Conservation (phyloP, 2,113 vertebrate genomes). For the Nothobranchius furzeri region DNA sequence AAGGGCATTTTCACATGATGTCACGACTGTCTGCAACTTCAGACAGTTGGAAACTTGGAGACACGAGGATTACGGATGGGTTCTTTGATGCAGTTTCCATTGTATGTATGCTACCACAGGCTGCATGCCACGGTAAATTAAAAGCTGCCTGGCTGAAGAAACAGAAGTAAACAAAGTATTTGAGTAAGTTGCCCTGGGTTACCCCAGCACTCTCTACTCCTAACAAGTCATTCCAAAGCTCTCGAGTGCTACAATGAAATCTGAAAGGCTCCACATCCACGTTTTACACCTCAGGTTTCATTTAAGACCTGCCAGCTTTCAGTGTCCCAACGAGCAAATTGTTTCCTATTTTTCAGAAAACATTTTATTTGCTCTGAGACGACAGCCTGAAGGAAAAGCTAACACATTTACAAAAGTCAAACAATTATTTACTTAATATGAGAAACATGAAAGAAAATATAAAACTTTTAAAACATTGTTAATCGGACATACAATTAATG, state of each 20-base stretch:
- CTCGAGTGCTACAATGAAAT: conserved; percentile 23
- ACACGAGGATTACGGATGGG: not conserved
- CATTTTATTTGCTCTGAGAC: conserved; percentile 6
- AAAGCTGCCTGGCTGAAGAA: conserved; percentile 35
- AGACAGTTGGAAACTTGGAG: too few species aligned
- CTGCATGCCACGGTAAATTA: conserved; percentile 27
- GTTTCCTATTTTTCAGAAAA: conserved; percentile 5
- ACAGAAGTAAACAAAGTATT: conserved; percentile 28
- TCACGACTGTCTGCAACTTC: too few species aligned
- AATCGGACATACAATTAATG: too few species aligned
- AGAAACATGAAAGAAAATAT: too few species aligned
- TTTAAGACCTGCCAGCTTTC: conserved; percentile 23
- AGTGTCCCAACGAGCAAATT: conserved; percentile 22
- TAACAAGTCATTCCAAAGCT: conserved; percentile 33
- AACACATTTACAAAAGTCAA: not conserved
- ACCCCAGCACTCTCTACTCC: conserved; percentile 15
- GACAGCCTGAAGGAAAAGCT: not conserved
- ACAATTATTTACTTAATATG: not conserved
- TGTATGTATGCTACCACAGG: conserved; percentile 18
- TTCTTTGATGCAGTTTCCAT: conserved; percentile 19
- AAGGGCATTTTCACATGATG: too few species aligned
- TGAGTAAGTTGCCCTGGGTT: conserved; percentile 1
- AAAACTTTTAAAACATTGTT: too few species aligned
- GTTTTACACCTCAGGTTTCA: conserved; percentile 28
- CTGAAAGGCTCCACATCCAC: conserved; percentile 14